Conservation (phyloP, 2,797 vertebrate genomes). For the Phataginus tricuspis region DNA sequence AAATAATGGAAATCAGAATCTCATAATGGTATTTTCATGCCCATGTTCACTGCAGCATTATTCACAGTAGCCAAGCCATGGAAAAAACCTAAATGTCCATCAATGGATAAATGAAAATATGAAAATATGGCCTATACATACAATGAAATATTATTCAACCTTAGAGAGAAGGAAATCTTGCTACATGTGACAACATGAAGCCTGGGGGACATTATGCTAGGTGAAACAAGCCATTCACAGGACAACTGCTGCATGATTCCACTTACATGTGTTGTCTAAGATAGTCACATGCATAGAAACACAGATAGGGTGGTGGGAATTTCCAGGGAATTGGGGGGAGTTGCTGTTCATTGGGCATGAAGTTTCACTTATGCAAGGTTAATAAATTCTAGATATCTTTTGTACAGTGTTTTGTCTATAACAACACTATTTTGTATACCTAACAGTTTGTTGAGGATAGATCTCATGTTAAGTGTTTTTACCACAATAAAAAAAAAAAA, state of each 20-base stretch:
- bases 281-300: not conserved
- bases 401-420: not conserved
- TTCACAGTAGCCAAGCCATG: not conserved
- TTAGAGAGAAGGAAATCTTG: not conserved
- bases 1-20: not conserved
- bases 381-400: not conserved
- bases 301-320: not conserved
- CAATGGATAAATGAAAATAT: not conserved
- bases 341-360: not conserved
- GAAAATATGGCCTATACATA: not conserved
- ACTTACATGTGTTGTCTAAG: not conserved
- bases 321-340: not conserved
- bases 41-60: not conserved
- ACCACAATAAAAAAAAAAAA: not conserved
- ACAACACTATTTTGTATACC: not conserved
- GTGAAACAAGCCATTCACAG: not conserved
- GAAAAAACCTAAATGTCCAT: not conserved
- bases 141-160: not conserved
- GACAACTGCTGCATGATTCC: not conserved
- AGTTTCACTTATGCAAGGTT: not conserved
- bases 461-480: not conserved
- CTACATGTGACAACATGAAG: not conserved
- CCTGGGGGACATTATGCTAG: not conserved
- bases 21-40: not conserved
- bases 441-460: not conserved